Base-by-base conservation (phyloP, 2,888 invertebrate species). In the Drosophila kuntzei region DNA sequence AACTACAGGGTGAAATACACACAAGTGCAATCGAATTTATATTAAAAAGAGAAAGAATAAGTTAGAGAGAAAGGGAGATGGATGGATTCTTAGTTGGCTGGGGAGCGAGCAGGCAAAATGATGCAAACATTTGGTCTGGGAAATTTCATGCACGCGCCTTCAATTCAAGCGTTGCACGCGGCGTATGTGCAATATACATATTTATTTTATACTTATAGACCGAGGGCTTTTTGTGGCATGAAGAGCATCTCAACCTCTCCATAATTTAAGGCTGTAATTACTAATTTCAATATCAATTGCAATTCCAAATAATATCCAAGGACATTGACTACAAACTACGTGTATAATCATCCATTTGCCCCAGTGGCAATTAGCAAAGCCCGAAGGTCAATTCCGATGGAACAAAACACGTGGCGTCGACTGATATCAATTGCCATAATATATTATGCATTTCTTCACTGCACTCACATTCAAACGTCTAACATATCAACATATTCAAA, bases 221-320 rank as follows among this genome's bases (percentile, higher is more conserved):
- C 41, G n/a, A 29, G 18, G 37, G 29, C 32, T 22, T 43, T 20
- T n/a, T 16, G 18, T 44, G 32, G 14, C 12, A 22, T 22, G 25
- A 7, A 16, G 8, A 27, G 27, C 27, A 37, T 41, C 61, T 36
- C 34, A 14, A 34, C 7, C 39, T 32, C 20, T 34, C 22, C 46
- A 62, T 61, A 77, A 51, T 72, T 74, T 66, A 44, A 18, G 25
- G 7, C 53, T 32, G 25, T 37, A 66, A 79, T 34, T 71, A 68
- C 80, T 76, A 79, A 85, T 87, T 85, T 79, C 79, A 51, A 73
- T 71, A 87, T 81, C 79, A 85, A 81, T 85, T 87, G 57, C 62
- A 59, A 12, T 22, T 51, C 32, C 43, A 59, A 25, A 20, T 41
- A 29, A 53, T 58, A 50, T 18, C 66, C 66, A 69, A 78, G 81